Percentiles rank a stretch among this genome's conserved stretches.
Conservation (phyloP, 1,140 invertebrate species). For the Lordiphosa stackelbergi region DNA sequence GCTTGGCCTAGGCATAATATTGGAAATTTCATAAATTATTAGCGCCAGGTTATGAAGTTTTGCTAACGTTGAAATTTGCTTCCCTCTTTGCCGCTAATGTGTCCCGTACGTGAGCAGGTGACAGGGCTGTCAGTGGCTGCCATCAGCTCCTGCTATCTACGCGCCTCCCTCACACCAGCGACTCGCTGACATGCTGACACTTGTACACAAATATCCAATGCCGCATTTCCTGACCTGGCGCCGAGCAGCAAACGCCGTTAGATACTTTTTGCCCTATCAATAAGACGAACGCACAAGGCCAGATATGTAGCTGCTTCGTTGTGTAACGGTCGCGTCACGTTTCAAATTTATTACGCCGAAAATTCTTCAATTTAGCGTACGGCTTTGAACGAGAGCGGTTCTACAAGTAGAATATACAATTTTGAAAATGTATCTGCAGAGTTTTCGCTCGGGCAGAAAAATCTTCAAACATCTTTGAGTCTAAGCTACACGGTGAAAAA, state of each 20-base stretch:
- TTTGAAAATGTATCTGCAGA: too few species aligned
- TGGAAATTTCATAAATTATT: conserved; percentile 65
- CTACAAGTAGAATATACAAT: background rate
- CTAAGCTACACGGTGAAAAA: too few species aligned
- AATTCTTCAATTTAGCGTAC: conserved; percentile 58
- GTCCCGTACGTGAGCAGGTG: conserved; percentile 62
- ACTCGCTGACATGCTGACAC: conserved; percentile 40
- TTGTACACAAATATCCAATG: conserved; percentile 28
- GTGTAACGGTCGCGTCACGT: conserved; percentile 52
- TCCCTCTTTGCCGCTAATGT: conserved; percentile 6
- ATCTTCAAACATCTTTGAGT: too few species aligned
- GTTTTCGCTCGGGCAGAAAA: too few species aligned
- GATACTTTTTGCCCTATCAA: conserved; percentile 50
- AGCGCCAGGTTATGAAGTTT: conserved; percentile 42
- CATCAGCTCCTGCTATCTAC: background rate
- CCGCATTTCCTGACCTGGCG: conserved; percentile 6
- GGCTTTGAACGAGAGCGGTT: conserved; percentile 20
- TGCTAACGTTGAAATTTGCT: conserved; percentile 41
- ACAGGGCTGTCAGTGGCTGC: conserved; percentile 56
- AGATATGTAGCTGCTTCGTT: conserved; percentile 33
- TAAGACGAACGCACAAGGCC: conserved; percentile 30
- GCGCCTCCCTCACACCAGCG: background rate
- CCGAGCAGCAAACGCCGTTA: conserved; percentile 5
- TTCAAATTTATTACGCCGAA: conserved; percentile 68
- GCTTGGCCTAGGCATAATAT: conserved; percentile 35